Base-by-base conservation (phyloP, 1,140 invertebrate species). In the Drosophila fuyamai region DNA sequence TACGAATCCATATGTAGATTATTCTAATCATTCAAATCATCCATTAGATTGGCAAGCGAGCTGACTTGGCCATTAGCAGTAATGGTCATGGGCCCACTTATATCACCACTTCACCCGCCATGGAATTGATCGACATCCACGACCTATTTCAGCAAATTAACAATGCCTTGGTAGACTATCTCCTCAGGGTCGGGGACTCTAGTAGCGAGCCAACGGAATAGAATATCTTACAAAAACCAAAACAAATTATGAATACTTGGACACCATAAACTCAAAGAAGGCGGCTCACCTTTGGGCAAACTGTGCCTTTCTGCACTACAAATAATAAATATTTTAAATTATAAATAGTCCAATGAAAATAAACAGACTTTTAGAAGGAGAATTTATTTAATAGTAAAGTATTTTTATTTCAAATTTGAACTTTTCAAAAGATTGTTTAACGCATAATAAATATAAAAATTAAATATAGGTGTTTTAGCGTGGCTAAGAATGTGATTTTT, bases 91-190 rank as follows among this genome's bases (percentile, higher is more conserved):
- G 55, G 8, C 72, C 66, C 13, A 8, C 3, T 7, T 74, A 77
- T 40, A 27, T 13, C 0, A 55, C 14, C 48, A 66, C 57, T 7
- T 81, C 81, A 38, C 38, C 82, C 2, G 43, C 74, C 14, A 75
- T 85, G 82, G 60, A 81, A 0, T 13, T 81, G 4, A 48, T 85
- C 0, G 48, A 75, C 59, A 27, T 86, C 5, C 36, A 3, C 7
- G 40, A 48, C 14, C 13, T 78, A 7, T 35, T 35, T 0, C 63
- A 74, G 14, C 18, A 48, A 5, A 6, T 85, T 7, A 85, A 85
- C 47, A 74, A 63, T 23, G 41, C 44, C 0, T 53, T 86, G n/a
- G 48, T 85, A 16, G 57, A 71, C 13, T 61, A 60, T 57, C 41
- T 85, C 5, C 36, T 85, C 0, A 46, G 43, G 0, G 46, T 63